A percentile compares a stretch with the other conserved stretches of the same genome.
These are phyloP conservation scores for Gasteruption jaculator DNA, from an alignment of 2,888 invertebrate genomes.

Conservation along the genomic window DNA sequence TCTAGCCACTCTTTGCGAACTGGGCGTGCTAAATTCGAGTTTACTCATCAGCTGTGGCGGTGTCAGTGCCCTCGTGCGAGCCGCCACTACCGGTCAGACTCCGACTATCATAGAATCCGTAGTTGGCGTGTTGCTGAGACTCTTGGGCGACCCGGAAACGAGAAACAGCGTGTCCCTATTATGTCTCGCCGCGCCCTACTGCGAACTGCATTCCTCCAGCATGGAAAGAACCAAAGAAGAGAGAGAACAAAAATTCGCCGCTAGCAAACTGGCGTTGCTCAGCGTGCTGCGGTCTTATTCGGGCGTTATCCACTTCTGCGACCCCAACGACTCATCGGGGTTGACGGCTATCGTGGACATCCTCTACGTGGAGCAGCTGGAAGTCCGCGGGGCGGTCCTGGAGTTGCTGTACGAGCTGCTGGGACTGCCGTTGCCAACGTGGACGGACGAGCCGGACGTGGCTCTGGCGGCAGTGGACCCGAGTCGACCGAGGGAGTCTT, in stretches of 20 bases:
- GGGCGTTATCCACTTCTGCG: conserved; percentile 83
- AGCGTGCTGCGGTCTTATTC: conserved; percentile 89
- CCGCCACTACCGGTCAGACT: conserved; percentile 79
- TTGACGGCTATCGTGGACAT: conserved; percentile 75
- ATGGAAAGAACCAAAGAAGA: conserved; percentile 52
- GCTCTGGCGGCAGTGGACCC: conserved; percentile 88
- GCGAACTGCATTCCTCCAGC: conserved; percentile 69
- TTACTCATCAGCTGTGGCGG: conserved; percentile 78
- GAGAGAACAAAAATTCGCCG: conserved; percentile 77
- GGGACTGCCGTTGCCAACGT: conserved; percentile 81
- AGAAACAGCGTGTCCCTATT: conserved; percentile 79
- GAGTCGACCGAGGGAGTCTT: conserved; percentile 64
- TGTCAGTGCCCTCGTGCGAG: conserved; percentile 75
- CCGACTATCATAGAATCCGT: conserved; percentile 88
- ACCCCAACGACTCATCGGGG: conserved; percentile 70
- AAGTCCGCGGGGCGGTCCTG: conserved; percentile 88
- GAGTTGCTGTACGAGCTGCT: conserved; percentile 89
- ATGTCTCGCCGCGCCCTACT: conserved; percentile 88
- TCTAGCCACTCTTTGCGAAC: conserved; percentile 83
- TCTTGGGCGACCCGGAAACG: conserved; percentile 80
- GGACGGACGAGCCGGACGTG: conserved; percentile 88
- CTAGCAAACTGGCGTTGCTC: conserved; percentile 77
- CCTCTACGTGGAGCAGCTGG: conserved; percentile 79
- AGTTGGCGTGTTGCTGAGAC: conserved; percentile 79
- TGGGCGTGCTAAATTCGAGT: conserved; percentile 80